Base-by-base conservation (phyloP, 1,140 invertebrate genomes). In the Drosophila kikkawai region DNA sequence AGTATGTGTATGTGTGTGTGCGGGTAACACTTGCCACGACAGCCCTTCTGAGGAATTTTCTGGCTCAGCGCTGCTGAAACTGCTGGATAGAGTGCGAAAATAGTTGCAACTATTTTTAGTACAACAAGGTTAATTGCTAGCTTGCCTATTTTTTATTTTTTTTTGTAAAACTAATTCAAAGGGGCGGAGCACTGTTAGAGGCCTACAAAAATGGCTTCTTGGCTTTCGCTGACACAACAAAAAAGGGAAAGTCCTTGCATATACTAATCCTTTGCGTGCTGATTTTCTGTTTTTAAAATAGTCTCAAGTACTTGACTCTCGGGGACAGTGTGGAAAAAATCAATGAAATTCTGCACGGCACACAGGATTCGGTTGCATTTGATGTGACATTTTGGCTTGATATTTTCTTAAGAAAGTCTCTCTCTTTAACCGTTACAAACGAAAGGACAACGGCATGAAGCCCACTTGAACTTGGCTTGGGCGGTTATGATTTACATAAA, bases 71-170 rank as follows among this genome's bases (percentile, higher is more conserved):
- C 50, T 82, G 44, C 77, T 88, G 80, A 56, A 56, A 56, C 79
- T 68, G 64, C 60, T 45, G 42, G 36, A 34, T 66, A 76, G 57
- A 86, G 84, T 61, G 64, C 67, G 76, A 78, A 88, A 87, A 87
- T 87, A 87, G 80, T 87, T 84, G 29, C 19, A 68, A 84, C 80
- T 84, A 85, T 90, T 86, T 87, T 80, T 84, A 83, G 81, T 75
- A 70, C 37, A 66, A 29, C 22, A 15, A 32, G 22, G 39, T 55
- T 56, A 47, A 37, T 29, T 45, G n/a, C 13, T 45, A 13, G n/a
- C 32, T 44, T 79, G 53, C 39, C 37, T 56, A 56, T 15, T 34
- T 56, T 2, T 22, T 56, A 50, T 15, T 39, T 56, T 39, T 56
- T 39, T 3, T n/a, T 29, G 3, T 51, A 36, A 60, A 22, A 42